Percentiles rank a stretch among this genome's conserved stretches.
Conservation (phyloP, 1,140 invertebrate species). For the Pantala flavescens region DNA sequence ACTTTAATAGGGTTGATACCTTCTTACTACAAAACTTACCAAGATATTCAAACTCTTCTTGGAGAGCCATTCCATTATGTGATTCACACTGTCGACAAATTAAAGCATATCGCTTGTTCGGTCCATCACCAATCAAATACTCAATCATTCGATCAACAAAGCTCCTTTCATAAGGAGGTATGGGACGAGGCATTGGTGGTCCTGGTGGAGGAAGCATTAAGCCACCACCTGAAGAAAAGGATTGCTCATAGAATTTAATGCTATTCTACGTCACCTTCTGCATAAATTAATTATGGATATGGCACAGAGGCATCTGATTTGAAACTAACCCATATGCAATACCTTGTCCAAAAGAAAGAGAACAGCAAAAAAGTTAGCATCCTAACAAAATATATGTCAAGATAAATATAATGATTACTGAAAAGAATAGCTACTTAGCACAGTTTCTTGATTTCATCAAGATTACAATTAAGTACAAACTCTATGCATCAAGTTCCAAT, state of each 20-base stretch:
- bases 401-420: no score
- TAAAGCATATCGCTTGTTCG: conserved; percentile 84
- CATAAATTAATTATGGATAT: no score
- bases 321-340: no score
- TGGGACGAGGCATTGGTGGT: conserved; percentile 38
- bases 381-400: no score
- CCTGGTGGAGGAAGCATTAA: conserved; percentile 16
- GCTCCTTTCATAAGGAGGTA: conserved; percentile 49
- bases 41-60: conserved; percentile 92
- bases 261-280: background rate
- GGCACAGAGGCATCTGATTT: no score
- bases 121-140: conserved; percentile 90
- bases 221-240: background rate
- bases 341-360: no score
- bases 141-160: conserved; percentile 83
- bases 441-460: no score
- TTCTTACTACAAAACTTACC: conserved; percentile 42
- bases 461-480: no score
- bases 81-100: conserved; percentile 82
- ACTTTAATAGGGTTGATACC: no score
- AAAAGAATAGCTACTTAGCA: no score
- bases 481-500: no score
- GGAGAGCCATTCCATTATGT: conserved; percentile 95
- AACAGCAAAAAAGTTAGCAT: no score
- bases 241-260: background rate